Conservation (phyloP, 2,888 invertebrate species). For the Sphaerophoria taeniata region DNA sequence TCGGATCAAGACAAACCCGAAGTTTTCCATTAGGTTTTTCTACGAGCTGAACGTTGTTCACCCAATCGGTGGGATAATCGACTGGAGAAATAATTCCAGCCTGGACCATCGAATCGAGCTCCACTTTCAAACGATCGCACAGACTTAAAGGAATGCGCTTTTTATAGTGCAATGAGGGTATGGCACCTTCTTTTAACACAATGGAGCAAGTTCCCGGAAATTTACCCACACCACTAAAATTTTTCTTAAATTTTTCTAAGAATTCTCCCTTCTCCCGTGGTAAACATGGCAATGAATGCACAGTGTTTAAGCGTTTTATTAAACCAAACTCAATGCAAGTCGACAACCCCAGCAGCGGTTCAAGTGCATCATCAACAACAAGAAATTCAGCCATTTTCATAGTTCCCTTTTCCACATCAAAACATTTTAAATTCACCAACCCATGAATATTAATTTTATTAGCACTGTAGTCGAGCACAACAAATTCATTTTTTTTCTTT, state of each 20-base stretch:
- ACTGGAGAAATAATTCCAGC: no score
- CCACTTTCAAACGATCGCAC: slow-evolving; percentile 40
- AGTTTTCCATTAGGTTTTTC: no score
- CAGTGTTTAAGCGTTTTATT: slow-evolving; percentile 27
- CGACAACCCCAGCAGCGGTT: slow-evolving; percentile 42
- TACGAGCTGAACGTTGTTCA: no score
- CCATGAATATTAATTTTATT: slow-evolving; percentile 57
- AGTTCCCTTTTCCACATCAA: slow-evolving; percentile 17
- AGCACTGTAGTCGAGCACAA: slow-evolving; percentile 60
- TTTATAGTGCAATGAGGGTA: slow-evolving; percentile 55
- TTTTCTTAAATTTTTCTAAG: slow-evolving; percentile 2
- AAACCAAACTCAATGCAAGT: slow-evolving; percentile 36
- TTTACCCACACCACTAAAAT: slow-evolving; percentile 42
- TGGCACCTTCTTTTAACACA: slow-evolving; percentile 51
- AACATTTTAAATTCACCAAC: slow-evolving; percentile 20
- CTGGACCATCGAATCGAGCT: slow-evolving; percentile 53
- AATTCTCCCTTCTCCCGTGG: slow-evolving; percentile 19
- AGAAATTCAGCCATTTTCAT: slow-evolving; percentile 29
- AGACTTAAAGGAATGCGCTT: slow-evolving; percentile 50
- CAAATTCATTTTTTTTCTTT: slow-evolving; percentile 49
- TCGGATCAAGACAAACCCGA: no score
- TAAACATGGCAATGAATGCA: slow-evolving; percentile 19
- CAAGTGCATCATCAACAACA: slow-evolving; percentile 28
- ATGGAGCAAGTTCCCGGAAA: slow-evolving; percentile 41
- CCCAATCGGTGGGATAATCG: no score